Evolutionary conservation across 2,888 invertebrate genomes (phyloP), one percentile per base, ranked within the genome.

Genomic region (Volucella inanis): DNA sequence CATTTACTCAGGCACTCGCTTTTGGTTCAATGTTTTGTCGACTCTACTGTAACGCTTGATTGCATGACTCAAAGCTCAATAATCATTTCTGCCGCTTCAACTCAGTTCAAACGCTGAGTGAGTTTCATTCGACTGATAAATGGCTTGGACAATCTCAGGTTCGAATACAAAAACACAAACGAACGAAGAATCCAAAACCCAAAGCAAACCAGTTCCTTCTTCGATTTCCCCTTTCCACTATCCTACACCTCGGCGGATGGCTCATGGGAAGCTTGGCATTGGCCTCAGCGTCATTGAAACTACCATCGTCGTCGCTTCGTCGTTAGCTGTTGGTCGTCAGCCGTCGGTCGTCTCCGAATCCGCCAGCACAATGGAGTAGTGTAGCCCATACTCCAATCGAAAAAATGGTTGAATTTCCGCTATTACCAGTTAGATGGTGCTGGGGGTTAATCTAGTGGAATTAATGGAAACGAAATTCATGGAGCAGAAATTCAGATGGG

Each of bases 391-490:
- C 84, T 80, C 75, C 79, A 84, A 83, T 74, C 72, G 61, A 61
- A 83, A 77, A 71, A 83, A 67, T 86, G 55, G 75, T 83, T 72
- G 72, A 87, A 84, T 88, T 89, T 88, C 85, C 79, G 86, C 89
- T 89, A 91, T 87, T 89, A 88, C 87, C 89, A 89, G 88, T 89
- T 89, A 88, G 90, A 90, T 90, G 92, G 90, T 90, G 91, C 90
- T 90, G 89, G 88, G 88, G 90, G 90, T 92, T 91, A 92, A 92
- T 92, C 90, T 91, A 90, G 91, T 91, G 92, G 92, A 92, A 92
- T 90, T 92, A 92, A 92, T 92, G 91, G 91, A 91, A 91, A 89
- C 90, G 90, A 89, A 91, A 90, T 92, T 91, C 90, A 92, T 92
- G 92, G 90, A 89, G 90, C 91, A 91, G 91, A 91, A 92, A 92